A percentile compares a stretch with the other conserved stretches of the same genome.
Conservation (phyloP, 2,888 invertebrate species). For the Mantis religiosa region DNA sequence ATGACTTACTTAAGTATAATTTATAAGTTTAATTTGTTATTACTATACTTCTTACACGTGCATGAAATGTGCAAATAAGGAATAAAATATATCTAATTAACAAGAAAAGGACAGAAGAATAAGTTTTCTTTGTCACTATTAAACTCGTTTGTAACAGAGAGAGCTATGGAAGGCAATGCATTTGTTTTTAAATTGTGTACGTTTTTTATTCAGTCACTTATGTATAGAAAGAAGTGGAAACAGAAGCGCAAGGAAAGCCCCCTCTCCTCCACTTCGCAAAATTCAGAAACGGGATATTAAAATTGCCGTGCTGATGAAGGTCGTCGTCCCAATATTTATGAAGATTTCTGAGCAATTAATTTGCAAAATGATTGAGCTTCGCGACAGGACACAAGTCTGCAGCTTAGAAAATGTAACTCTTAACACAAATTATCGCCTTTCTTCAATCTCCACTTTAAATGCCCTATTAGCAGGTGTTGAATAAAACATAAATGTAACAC, state of each 20-base stretch:
- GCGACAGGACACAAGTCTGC: not conserved
- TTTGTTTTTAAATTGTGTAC: too few relatives aligned
- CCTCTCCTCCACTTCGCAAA: not conserved
- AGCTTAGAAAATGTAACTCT: not conserved
- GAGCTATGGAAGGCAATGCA: too few relatives aligned
- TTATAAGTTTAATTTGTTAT: too few relatives aligned
- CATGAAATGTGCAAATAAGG: too few relatives aligned
- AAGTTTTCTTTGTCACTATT: too few relatives aligned
- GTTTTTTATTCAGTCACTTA: too few relatives aligned
- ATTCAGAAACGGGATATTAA: not conserved
- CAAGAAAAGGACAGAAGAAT: too few relatives aligned
- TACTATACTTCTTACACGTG: too few relatives aligned
- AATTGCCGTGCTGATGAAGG: not conserved
- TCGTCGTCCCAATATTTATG: not conserved
- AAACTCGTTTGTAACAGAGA: too few relatives aligned
- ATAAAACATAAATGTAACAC: slow-evolving; percentile 2
- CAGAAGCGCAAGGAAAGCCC: not conserved
- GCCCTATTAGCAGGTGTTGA: slow-evolving; percentile 3
- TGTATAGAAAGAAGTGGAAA: too few relatives aligned
- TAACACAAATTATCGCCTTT: slow-evolving; percentile 1
- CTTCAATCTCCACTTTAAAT: not conserved
- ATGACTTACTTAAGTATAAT: too few relatives aligned
- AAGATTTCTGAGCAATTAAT: not conserved
- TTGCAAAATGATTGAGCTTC: not conserved
- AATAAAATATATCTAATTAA: too few relatives aligned